Evolutionary conservation across 2,888 invertebrate genomes (phyloP).

Genomic region (Campoplex capitator): DNA sequence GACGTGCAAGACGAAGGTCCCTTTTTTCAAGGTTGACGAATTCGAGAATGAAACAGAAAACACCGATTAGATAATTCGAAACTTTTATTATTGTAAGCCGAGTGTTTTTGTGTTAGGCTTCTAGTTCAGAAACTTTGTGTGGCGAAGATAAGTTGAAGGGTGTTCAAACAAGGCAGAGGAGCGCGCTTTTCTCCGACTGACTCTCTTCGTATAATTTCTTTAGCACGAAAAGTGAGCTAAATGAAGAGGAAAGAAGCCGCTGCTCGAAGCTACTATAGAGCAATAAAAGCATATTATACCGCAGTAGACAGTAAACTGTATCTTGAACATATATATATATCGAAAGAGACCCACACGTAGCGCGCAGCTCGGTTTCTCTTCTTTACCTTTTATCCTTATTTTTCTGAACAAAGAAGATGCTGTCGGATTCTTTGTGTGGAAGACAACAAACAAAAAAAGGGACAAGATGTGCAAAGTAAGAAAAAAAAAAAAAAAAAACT

Average conservation of each 20-base stretch:
- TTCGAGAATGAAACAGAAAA: background rate
- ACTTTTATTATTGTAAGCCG: background rate
- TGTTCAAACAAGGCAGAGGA: background rate
- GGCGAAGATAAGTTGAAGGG: background rate
- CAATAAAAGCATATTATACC: conserved; percentile 33
- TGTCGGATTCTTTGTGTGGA: conserved; percentile 60
- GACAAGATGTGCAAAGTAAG: conserved; percentile 25
- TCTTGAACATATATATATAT: conserved; percentile 6
- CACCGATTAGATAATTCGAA: background rate
- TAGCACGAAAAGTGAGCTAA: conserved; percentile 17
- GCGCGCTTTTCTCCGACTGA: conserved; percentile 38
- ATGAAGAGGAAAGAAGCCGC: conserved; percentile 15
- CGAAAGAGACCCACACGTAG: conserved; percentile 17
- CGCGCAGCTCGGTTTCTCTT: background rate
- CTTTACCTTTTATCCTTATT: conserved; percentile 19
- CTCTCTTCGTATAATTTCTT: conserved; percentile 54
- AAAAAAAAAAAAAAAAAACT: conserved; percentile 7
- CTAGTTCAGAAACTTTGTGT: background rate
- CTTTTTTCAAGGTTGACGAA: conserved; percentile 6
- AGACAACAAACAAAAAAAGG: conserved; percentile 30
- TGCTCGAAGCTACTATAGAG: conserved; percentile 13
- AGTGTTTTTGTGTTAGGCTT: background rate
- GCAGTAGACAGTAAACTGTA: background rate
- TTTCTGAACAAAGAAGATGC: conserved; percentile 43
- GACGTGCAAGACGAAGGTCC: background rate